These are phyloP conservation scores for Hydropsyche betteni DNA, from an alignment of 2,888 invertebrate genomes.

Conservation along the genomic window DNA sequence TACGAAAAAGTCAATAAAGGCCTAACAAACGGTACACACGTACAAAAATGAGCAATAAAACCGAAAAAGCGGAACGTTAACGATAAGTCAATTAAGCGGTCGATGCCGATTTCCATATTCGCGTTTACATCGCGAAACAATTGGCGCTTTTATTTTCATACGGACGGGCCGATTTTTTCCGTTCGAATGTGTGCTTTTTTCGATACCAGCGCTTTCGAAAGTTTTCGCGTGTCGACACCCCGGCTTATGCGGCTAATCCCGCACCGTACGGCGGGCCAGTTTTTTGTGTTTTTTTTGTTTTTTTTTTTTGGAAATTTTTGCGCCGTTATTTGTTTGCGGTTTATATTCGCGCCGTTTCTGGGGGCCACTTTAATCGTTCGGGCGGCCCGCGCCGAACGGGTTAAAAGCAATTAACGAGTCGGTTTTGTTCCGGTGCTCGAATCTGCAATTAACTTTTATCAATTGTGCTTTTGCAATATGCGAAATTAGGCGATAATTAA, in stretches of 20 bases:
- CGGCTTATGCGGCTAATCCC: slow-evolving; percentile 12
- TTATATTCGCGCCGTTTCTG: slow-evolving; percentile 34
- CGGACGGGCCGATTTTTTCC: too few species aligned
- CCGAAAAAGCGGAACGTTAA: slow-evolving; percentile 14
- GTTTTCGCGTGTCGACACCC: slow-evolving; percentile 10
- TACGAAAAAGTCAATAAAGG: too few species aligned
- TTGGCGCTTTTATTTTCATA: slow-evolving; percentile 8
- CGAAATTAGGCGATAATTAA: too few species aligned
- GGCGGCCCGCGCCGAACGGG: background rate
- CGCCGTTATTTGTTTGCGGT: slow-evolving; percentile 32
- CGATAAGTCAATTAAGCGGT: slow-evolving; percentile 23
- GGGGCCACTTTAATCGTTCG: slow-evolving; percentile 25
- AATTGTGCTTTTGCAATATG: too few species aligned
- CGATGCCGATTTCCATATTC: slow-evolving; percentile 21
- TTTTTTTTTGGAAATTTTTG: background rate
- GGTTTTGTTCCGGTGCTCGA: background rate
- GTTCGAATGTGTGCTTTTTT: too few species aligned
- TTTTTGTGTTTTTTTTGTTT: too few species aligned
- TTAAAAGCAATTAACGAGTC: slow-evolving; percentile 8
- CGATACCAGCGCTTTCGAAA: slow-evolving; percentile 4
- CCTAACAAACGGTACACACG: slow-evolving; percentile 3
- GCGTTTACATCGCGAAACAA: slow-evolving; percentile 20
- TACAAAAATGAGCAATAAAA: background rate
- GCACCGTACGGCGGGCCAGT: background rate
- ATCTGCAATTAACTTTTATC: too few species aligned